Base-by-base conservation (phyloP, 2,113 vertebrate species). In the Atrichornis clamosus region DNA sequence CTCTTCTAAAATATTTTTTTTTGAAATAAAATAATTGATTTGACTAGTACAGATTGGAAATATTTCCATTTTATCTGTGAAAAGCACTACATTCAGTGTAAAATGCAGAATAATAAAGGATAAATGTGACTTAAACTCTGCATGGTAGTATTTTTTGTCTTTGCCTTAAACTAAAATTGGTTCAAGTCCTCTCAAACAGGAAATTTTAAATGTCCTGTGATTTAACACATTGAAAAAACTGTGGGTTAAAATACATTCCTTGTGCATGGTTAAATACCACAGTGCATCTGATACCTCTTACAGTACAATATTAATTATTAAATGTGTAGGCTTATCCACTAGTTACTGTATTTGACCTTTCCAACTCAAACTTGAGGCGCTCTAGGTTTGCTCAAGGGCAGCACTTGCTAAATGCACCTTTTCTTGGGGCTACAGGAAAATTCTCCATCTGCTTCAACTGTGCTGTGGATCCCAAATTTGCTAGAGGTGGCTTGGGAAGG, bases 301-400 rank as follows among this genome's bases (percentile, higher is more conserved):
- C 0, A 1, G 13, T 18, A 32, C 0, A 0, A 28, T 59, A 42
- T 56, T 65, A 33, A 39, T 63, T 78, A 35, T 55, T 56, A 53
- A 60, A 84, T 44, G 6, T 1, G 1, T 28, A n/a, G 33, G 37
- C 24, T 68, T 1, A 69, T 41, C n/a, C 14, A 21, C 42, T 46
- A 6, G 15, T 44, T 67, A 15, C 1, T 65, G 11, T 46, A 37
- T 50, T 63, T 63, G 69, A 69, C 59, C 28, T 69, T 70, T 86
- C 15, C 10, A 30, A 22, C 33, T 85, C 1, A 5, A 21, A 18
- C 35, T 19, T 73, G 58, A 56, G 41, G 41, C 10, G 6, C 13
- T n/a, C 15, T 15, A 35, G 4, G 14, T 39, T 8, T 52, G 21
- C 46, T 79, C 5, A 15, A 28, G 27, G 10, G 5, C 30, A 35